These are phyloP conservation scores for Microtus richardsoni DNA, from an alignment of 2,113 vertebrate species.

Conservation along the genomic window DNA sequence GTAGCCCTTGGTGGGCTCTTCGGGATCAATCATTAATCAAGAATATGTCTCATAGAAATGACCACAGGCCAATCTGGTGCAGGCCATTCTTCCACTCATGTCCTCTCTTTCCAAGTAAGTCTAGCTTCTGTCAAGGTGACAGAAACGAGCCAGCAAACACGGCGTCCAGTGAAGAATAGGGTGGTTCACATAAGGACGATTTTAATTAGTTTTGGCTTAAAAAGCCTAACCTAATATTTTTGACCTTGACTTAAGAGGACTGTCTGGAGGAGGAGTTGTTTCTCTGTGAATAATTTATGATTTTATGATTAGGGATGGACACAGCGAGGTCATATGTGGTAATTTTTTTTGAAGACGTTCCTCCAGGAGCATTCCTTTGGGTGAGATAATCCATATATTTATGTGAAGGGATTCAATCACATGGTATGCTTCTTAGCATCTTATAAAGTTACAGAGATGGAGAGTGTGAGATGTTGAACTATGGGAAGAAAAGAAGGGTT, in stretches of 20 bases:
- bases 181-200: neutral
- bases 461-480: neutral
- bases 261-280: neutral
- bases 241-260: neutral
- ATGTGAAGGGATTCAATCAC: neutral
- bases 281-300: neutral
- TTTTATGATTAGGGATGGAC: neutral
- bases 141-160: neutral
- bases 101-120: neutral
- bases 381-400: neutral
- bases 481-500: neutral
- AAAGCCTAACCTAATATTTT: neutral
- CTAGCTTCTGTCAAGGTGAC: neutral
- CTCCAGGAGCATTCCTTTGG: neutral
- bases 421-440: neutral
- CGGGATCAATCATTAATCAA: neutral
- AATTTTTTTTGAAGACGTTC: neutral
- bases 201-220: constrained; percentile 1
- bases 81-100: neutral
- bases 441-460: neutral
- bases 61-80: neutral
- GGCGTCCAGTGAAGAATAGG: neutral
- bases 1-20: neutral
- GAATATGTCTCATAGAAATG: neutral
- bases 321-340: neutral